Base-by-base conservation (phyloP, 37 sponge, comb jelly and placozoan genomes). In the Chondrilla cf. caribensis region DNA sequence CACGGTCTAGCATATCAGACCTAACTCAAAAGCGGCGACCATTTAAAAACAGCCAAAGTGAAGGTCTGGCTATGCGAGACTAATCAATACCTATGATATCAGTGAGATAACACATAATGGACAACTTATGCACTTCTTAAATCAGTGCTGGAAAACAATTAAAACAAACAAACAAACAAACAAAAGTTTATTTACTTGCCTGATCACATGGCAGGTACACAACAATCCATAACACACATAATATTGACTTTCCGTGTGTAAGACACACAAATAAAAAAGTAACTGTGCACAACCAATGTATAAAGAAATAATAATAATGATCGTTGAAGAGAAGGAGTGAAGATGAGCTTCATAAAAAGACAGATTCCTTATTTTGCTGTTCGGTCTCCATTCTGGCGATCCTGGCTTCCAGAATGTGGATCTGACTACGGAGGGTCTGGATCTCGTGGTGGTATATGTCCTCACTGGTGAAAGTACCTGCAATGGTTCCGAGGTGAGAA, bases 231-330 rank as follows among this genome's bases (percentile, higher is more conserved):
- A 47, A 47, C 6, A 47, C 51, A 47, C 51, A 47, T 47, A 47
- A 47, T 47, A 47, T 47, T 11, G 11, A 47, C 51, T 47, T 47
- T 47, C 51, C 11, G 51, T 47, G 51, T 5, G 64, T 15, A 31
- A 67, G 68, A 29, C 68, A 33, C 35, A 67, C 35, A 33, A 28
- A 67, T 33, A 67, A 67, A 67, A 67, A 1, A 67, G 68, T 67
- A 33, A 18, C 68, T 33, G 35, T 33, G 35, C 28, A 33, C 17
- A 29, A 29, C 60, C n/a, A 67, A 67, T 17, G 35, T 67, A 67
- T 29, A 33, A 67, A 67, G 15, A 33, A 33, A 18, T 67, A 26
- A 3, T 28, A 22, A 28, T 26, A 28, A n/a, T 31, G 3, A 33
- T 67, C 68, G 4, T 67, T 15, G 22, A 62, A 19, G 51, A 47